Percentiles rank a stretch among this genome's conserved stretches.
These are phyloP conservation scores for Tenthredo scrophulariae DNA, from an alignment of 2,888 invertebrate genomes.

Conservation along the genomic window DNA sequence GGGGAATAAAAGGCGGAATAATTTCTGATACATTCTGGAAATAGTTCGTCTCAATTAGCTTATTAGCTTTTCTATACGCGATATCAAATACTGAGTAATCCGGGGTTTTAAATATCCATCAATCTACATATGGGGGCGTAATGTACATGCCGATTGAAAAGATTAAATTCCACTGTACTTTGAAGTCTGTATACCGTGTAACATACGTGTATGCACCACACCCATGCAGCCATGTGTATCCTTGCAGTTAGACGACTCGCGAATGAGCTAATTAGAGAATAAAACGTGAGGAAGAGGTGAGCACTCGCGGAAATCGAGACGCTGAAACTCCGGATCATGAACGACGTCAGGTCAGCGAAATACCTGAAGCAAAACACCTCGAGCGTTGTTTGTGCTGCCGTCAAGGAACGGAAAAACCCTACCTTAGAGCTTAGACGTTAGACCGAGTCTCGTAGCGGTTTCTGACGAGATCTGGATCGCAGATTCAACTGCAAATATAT, in stretches of 20 bases:
- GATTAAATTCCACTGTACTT: not conserved
- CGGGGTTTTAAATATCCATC: not conserved
- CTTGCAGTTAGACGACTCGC: not conserved
- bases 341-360: constrained; percentile 43
- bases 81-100: not conserved
- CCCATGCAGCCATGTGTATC: not conserved
- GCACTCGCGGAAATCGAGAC: constrained; percentile 31
- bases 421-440: too few species aligned
- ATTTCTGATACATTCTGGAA: not conserved
- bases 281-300: not conserved
- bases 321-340: constrained; percentile 1
- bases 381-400: not conserved
- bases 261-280: not conserved
- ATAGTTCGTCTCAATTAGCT: not conserved
- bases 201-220: too few species aligned
- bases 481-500: constrained; percentile 72
- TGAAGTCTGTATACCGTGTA: too few species aligned
- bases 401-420: constrained; percentile 21
- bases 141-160: not conserved
- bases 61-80: not conserved
- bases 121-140: not conserved
- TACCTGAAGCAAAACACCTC: constrained; percentile 29
- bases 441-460: constrained; percentile 66
- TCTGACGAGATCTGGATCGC: constrained; percentile 71
- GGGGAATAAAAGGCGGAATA: not conserved